Conservation (phyloP, 1,140 invertebrate genomes). For the Bombyx mori region ASM3026992v2 NC_085110.1:16163501-16164000, state of each 20-base stretch:
- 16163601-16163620: constrained; percentile 69
- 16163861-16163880: constrained; percentile 54
- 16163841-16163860: constrained; percentile 40
- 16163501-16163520: constrained; percentile 2
- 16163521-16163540: constrained; percentile 49
- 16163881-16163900: constrained; percentile 61
- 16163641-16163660: constrained; percentile 53
- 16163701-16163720: constrained; percentile 60
- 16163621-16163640: constrained; percentile 70
- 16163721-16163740: constrained; percentile 66
- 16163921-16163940: constrained; percentile 65
- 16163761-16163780: constrained; percentile 44
- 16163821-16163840: constrained; percentile 2
- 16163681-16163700: constrained; percentile 53
- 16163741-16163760: constrained; percentile 69
- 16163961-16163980: constrained; percentile 68
- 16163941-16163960: constrained; percentile 67
- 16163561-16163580: constrained; percentile 62
- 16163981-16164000: constrained; percentile 57
- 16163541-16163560: constrained; percentile 52
- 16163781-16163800: constrained; percentile 53
- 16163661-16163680: constrained; percentile 68
- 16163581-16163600: constrained; percentile 67
- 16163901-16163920: constrained; percentile 35
- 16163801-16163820: constrained; percentile 36